Conservation (phyloP, 1,140 invertebrate species). For the Aphaenogaster ashmeadi region DNA sequence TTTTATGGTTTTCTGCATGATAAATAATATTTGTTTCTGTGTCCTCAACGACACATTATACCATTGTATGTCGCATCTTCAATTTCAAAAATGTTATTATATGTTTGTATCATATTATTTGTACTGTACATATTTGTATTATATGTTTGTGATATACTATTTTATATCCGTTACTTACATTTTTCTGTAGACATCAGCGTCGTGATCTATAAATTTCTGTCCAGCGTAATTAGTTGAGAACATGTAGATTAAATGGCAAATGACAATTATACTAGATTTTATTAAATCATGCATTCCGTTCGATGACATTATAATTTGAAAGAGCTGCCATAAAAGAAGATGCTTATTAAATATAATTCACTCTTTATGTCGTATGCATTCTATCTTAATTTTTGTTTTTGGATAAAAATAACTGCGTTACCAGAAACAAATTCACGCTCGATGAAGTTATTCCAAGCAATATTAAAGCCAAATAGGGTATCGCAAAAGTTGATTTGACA, state of each 20-base stretch:
- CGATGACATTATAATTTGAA: constrained; percentile 13
- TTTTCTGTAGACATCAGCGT: neutral
- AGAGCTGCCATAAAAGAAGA: neutral
- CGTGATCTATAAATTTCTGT: constrained; percentile 48
- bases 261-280: neutral
- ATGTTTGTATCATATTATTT: neutral
- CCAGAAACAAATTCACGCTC: constrained; percentile 51
- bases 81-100: constrained; percentile 22
- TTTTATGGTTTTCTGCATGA: constrained; percentile 1
- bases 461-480: constrained; percentile 44
- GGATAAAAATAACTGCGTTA: neutral
- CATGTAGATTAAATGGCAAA: constrained; percentile 30
- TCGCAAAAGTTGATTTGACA: constrained; percentile 21
- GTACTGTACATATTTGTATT: neutral
- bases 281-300: constrained; percentile 4
- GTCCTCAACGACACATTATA: neutral
- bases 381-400: neutral
- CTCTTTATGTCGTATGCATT: neutral
- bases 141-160: neutral
- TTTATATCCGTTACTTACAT: constrained; percentile 31
- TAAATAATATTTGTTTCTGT: constrained; percentile 41
- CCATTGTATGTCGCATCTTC: constrained; percentile 46
- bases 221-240: constrained; percentile 34
- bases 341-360: neutral
- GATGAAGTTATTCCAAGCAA: constrained; percentile 32